These are phyloP conservation scores for Diceros bicornis DNA, from an alignment of 2,797 vertebrate species.

Conservation along the genomic window DNA sequence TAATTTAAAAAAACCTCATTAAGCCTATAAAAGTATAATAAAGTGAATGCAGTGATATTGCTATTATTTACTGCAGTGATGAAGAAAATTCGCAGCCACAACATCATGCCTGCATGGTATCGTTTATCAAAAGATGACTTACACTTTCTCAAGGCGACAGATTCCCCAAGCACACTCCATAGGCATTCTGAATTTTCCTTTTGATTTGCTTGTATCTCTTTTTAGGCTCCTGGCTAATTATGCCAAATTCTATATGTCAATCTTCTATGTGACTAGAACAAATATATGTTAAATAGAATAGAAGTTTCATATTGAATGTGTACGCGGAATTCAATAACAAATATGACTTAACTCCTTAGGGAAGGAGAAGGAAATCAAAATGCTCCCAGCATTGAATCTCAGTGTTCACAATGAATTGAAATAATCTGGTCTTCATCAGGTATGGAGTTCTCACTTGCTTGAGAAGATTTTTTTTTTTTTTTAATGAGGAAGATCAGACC, in stretches of 20 bases:
- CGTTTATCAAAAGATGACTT: not conserved
- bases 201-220: not conserved
- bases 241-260: not conserved
- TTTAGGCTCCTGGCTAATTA: conserved; percentile 45
- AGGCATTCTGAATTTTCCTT: conserved; percentile 53
- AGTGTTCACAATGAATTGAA: not conserved
- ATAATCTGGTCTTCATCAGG: not conserved
- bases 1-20: not conserved
- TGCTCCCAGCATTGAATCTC: not conserved
- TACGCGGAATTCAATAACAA: conserved; percentile 40
- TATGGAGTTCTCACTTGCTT: not conserved
- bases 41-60: not conserved
- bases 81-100: not conserved
- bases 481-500: too few relatives aligned
- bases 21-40: not conserved
- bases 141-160: not conserved
- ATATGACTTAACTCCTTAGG: not conserved
- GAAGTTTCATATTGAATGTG: not conserved
- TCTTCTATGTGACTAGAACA: conserved; percentile 16
- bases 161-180: not conserved
- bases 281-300: not conserved
- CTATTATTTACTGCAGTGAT: not conserved
- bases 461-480: not conserved
- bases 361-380: not conserved
- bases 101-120: not conserved